Evolutionary conservation across 2,888 invertebrate genomes (phyloP), one percentile per base, ranked within the genome.

Genomic region (Chirona hameri): DNA sequence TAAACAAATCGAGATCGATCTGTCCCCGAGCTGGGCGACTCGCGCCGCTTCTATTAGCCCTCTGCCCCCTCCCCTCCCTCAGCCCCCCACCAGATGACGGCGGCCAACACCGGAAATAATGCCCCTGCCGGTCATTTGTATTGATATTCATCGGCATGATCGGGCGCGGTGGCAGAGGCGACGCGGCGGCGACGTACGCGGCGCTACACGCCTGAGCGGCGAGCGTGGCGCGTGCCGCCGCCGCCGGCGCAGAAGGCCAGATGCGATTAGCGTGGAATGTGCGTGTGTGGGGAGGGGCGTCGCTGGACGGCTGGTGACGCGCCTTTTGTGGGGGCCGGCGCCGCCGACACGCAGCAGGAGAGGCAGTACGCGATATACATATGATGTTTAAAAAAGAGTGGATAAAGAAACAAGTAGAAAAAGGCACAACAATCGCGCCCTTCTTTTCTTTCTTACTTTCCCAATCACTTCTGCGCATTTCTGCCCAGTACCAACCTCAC

Each of bases 141-240:
- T 76, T 76, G 76, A 76, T 76, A 76, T 76, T 76, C 76, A 76
- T 76, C 76, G 76, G 76, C 76, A 27, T 27, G 76, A 76, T 76
- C 76, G 76, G 27, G 76, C 76, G 46, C 27, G 12, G 65, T 27
- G 76, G 7, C 72, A 31, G 72, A 15, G 31, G 31, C 72, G 31
- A 18, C 31, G 31, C 65, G 76, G 7, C 31, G 31, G 31, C 72
- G 31, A 18, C 31, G 31, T 39, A 24, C 76, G 76, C 76, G 76
- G 9, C 76, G 76, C n/a, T 39, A 39, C 72, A 39, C 76, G 72
- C 31, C 31, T 31, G 72, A 72, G 15, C 24, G 46, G 27, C 72
- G 72, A 14, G 72, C 72, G 60, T 39, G 76, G 14, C 39, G 76
- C 9, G n/a, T 14, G 46, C 39, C 72, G 72, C n/a, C 69, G 29